Evolutionary conservation across 2,888 invertebrate species (phyloP), one percentile per base, ranked within the genome.

Genomic region (Blastobasis adustella): DNA sequence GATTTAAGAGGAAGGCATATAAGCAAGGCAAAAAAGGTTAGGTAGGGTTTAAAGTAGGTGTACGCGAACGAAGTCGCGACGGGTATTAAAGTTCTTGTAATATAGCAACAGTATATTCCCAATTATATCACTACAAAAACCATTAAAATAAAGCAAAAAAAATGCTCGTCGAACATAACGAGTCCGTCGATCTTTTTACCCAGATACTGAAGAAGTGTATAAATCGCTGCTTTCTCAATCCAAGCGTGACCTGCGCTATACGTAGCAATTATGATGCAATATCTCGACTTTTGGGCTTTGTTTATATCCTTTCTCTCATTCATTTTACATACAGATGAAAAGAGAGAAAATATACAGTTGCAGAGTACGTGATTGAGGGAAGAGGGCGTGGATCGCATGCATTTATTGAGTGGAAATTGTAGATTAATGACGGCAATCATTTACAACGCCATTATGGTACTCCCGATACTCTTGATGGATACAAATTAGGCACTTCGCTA

Each of bases 361-460:
- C 51, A 54, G 41, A 36, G 46, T 51, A 44, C 54, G 54, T 51
- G 52, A 55, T 56, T 57, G 59, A 58, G 59, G 59, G 52, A 56
- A 58, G 58, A 61, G 59, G 69, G 65, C 62, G 64, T 58, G 54
- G 53, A 62, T 58, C 55, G 62, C 63, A 58, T 65, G 65, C 67
- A 65, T 65, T 69, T 68, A 72, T 67, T 67, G 67, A 73, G 68
- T 70, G 65, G 65, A 72, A 75, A 72, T 76, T 73, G 69, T 69
- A 70, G 67, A 74, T 76, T 73, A 71, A 76, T 76, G 67, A 68
- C 58, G 56, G 62, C 61, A 69, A 75, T 76, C 67, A 73, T 66
- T 73, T 67, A 69, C 58, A 60, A 61, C 60, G 58, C 63, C 63
- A 69, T 73, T 67, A 70, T 61, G 63, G 62, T 55, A 60, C 61